A percentile compares a stretch with the other conserved stretches of the same genome.
phyloP scores from a whole-genome alignment of 2,113 vertebrate genomes.

The Percina caprodes region DNA sequence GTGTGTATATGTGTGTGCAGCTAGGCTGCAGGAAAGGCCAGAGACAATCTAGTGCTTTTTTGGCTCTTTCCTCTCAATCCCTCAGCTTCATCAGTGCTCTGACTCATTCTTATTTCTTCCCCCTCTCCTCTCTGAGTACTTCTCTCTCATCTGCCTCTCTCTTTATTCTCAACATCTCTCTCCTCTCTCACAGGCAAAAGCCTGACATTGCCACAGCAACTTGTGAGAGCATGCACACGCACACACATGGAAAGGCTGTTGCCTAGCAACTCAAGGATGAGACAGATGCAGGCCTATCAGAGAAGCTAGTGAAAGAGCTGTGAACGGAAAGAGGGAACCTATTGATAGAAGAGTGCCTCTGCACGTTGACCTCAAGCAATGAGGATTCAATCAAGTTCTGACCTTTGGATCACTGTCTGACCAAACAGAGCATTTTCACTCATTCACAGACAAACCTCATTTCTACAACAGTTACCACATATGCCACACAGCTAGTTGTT shows the following conservation, averaged over 20 bases:
- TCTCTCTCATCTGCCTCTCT: slow-evolving; percentile 73
- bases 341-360: slow-evolving; percentile 71
- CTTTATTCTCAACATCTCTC: slow-evolving; percentile 73
- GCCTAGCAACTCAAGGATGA: slow-evolving; percentile 85
- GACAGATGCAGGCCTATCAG: slow-evolving; percentile 81
- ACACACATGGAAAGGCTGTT: slow-evolving; percentile 81
- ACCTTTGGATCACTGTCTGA: slow-evolving; percentile 61
- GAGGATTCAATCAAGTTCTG: slow-evolving; percentile 60
- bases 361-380: slow-evolving; percentile 62
- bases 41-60: slow-evolving; percentile 71
- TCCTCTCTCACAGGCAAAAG: slow-evolving; percentile 70
- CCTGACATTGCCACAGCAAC: slow-evolving; percentile 77
- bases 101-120: slow-evolving; percentile 77
- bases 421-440: slow-evolving; percentile 15
- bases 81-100: slow-evolving; percentile 70
- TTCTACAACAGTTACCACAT: slow-evolving; percentile 2
- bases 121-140: slow-evolving; percentile 69
- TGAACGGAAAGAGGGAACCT: slow-evolving; percentile 64
- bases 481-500: not conserved
- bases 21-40: slow-evolving; percentile 64
- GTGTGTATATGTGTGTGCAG: no score
- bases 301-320: slow-evolving; percentile 70
- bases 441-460: slow-evolving; percentile 13
- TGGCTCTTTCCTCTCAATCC: slow-evolving; percentile 62
- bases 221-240: slow-evolving; percentile 57